Percentiles rank a stretch among this genome's conserved stretches.
Conservation (phyloP, 2,888 invertebrate species). For the Ectropis crepuscularia region DNA sequence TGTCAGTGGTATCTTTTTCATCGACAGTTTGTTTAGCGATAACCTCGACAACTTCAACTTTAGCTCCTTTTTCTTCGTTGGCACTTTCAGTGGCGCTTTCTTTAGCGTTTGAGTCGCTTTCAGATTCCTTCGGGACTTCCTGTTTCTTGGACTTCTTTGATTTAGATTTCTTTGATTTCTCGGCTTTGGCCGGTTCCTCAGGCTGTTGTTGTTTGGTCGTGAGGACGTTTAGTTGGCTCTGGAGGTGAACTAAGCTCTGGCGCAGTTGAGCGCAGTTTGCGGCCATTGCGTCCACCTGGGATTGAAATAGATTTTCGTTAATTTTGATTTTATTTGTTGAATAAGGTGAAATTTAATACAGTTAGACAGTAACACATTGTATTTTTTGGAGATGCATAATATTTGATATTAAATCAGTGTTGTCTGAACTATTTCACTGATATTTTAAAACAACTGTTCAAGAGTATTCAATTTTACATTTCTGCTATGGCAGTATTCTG, state of each 20-base stretch:
- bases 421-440: too few species aligned
- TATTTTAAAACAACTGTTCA: too few species aligned
- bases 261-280: conserved; percentile 85
- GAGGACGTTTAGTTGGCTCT: conserved; percentile 82
- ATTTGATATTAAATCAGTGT: too few species aligned
- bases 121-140: conserved; percentile 47
- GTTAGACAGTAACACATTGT: too few species aligned
- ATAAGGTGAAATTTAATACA: too few species aligned
- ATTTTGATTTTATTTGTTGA: conserved; percentile 1
- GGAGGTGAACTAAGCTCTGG: conserved; percentile 85
- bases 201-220: conserved; percentile 59
- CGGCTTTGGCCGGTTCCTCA: conserved; percentile 68
- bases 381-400: too few species aligned
- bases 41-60: conserved; percentile 5
- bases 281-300: conserved; percentile 85
- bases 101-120: conserved; percentile 38
- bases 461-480: too few species aligned
- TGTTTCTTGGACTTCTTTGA: conserved; percentile 65
- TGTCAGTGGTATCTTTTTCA: conserved; percentile 4
- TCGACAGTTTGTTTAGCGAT: conserved; percentile 1
- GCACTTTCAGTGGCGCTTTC: conserved; percentile 26
- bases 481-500: too few species aligned
- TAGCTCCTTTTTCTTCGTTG: conserved; percentile 15
- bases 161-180: conserved; percentile 73
- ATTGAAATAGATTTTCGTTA: conserved; percentile 16